A percentile compares a stretch with the other conserved stretches of the same genome.
Evolutionary conservation across 2,113 vertebrate genomes (phyloP).

Genomic region (Atlantisia rogersi): DNA sequence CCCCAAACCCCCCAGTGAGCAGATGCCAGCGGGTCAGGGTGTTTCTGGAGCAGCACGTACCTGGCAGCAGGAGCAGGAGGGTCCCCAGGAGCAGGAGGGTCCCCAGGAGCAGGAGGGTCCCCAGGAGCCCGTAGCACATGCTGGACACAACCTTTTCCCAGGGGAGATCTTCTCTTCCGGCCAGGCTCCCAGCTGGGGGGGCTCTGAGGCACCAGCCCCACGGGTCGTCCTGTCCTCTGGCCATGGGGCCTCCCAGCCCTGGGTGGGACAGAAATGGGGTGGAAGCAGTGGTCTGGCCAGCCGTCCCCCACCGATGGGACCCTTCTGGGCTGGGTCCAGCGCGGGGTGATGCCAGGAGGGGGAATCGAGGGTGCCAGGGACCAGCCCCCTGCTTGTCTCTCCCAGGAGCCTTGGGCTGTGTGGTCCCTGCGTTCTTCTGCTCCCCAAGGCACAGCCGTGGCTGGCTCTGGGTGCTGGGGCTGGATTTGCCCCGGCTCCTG

Average conservation of each 20-base stretch:
- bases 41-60: neutral
- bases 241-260: no score
- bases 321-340: neutral
- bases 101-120: neutral
- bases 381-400: neutral
- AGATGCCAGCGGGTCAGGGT: fast-evolving
- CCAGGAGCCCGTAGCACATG: neutral
- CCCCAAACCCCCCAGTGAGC: no score
- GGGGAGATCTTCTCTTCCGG: no score
- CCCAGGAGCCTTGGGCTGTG: fast-evolving
- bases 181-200: no score
- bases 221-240: no score
- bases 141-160: neutral
- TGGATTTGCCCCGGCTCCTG: no score
- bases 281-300: neutral
- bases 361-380: no score
- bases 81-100: neutral
- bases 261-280: neutral
- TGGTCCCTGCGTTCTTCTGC: neutral
- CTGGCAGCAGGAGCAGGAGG: neutral
- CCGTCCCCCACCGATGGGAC: fast-evolving
- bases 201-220: no score
- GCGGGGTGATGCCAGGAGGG: neutral
- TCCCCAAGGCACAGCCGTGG: neutral
- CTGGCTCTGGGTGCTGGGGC: no score